Percentiles rank a stretch among this genome's conserved stretches.
phyloP scores from a whole-genome alignment of 2,888 invertebrate genomes.

The Liodrosophila aerea region DNA sequence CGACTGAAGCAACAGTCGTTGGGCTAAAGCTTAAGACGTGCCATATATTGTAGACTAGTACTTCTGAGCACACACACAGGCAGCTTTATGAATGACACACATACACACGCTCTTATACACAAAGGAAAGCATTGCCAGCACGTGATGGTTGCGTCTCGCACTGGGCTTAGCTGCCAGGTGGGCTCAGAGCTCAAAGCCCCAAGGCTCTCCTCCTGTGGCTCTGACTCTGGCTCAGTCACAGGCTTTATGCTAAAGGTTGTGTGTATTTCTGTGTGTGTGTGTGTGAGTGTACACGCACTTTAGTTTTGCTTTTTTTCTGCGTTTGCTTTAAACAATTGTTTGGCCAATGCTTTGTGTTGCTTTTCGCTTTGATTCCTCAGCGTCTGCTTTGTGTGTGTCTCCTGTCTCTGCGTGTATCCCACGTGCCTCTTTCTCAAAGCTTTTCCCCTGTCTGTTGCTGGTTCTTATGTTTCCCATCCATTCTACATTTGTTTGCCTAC shows the following conservation, averaged over 20 bases:
- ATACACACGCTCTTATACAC: constrained; percentile 5
- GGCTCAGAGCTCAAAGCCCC: constrained; percentile 36
- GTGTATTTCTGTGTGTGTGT: neutral
- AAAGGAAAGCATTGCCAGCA: constrained; percentile 28
- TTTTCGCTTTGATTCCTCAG: constrained; percentile 24
- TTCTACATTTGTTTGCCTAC: constrained; percentile 57
- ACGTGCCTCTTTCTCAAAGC: constrained; percentile 21
- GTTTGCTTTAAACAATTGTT: constrained; percentile 68
- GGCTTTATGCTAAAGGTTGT: constrained; percentile 33
- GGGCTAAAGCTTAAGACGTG: constrained; percentile 58
- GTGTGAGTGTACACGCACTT: constrained; percentile 52
- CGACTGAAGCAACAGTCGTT: constrained; percentile 69
- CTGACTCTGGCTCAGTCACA: constrained; percentile 17
- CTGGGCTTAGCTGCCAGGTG: constrained; percentile 48
- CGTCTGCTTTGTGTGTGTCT: constrained; percentile 28
- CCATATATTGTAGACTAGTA: constrained; percentile 59
- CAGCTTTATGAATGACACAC: constrained; percentile 40
- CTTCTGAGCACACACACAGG: constrained; percentile 37
- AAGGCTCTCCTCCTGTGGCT: constrained; percentile 23
- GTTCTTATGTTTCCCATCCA: constrained; percentile 52
- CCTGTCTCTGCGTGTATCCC: constrained; percentile 21
- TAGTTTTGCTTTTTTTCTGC: constrained; percentile 2
- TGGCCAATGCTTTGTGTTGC: constrained; percentile 27
- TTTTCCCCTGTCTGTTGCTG: constrained; percentile 11
- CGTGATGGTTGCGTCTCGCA: constrained; percentile 52